phyloP scores from a whole-genome alignment of 2,113 vertebrate genomes.

The Herpailurus yagouaroundi region DNA sequence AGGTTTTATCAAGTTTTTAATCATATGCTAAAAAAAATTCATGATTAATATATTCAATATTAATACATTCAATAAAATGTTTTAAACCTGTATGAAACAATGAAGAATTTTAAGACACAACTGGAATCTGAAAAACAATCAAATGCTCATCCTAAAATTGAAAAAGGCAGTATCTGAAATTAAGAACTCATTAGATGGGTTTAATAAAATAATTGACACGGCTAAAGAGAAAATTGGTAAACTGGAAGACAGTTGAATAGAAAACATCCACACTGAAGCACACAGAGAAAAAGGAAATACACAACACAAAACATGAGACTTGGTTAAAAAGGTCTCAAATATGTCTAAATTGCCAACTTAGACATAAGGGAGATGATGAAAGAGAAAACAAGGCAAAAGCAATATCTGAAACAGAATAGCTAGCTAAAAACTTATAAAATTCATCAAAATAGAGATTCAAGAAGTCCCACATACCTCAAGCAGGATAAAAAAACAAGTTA shows the following conservation, averaged over 20 bases:
- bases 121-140: not conserved
- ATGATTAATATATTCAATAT: not conserved
- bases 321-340: not conserved
- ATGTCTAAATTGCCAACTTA: not conserved
- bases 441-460: not conserved
- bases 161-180: not conserved
- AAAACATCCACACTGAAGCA: not conserved
- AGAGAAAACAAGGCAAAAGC: not conserved
- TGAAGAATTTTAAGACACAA: not conserved
- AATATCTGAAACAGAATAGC: not conserved
- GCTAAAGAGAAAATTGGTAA: not conserved
- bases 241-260: not conserved
- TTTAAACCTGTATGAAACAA: not conserved
- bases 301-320: not conserved
- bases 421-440: not conserved
- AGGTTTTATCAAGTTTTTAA: not conserved
- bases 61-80: not conserved
- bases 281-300: not conserved
- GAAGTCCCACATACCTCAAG: not conserved
- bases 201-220: not conserved
- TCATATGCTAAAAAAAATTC: slow-evolving; percentile 24
- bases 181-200: not conserved
- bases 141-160: not conserved
- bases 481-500: not conserved
- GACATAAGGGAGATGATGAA: not conserved